A percentile compares a stretch with the other conserved stretches of the same genome.
Evolutionary conservation across 2,113 vertebrate species (phyloP).

Genomic region (Larimichthys polyactis): DNA sequence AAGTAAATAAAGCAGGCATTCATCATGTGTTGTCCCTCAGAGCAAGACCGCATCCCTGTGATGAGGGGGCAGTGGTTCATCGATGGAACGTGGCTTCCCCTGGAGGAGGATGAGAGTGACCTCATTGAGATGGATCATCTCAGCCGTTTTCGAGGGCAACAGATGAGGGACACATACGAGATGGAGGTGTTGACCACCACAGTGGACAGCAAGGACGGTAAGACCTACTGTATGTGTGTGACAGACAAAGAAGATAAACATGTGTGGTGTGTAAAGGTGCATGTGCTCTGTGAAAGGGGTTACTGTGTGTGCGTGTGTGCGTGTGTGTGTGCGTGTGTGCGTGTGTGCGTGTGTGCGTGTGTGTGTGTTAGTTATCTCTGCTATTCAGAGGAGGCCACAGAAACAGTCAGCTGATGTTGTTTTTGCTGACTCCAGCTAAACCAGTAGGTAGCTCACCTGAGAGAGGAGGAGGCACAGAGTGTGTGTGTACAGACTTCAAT

Average conservation of each 20-base stretch:
- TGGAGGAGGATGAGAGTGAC: slow-evolving; percentile 97
- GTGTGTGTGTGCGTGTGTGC: neutral
- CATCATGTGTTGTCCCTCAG: slow-evolving; percentile 73
- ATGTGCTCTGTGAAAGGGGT: slow-evolving; percentile 1
- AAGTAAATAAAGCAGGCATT: neutral
- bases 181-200: slow-evolving; percentile 88
- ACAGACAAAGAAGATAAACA: neutral
- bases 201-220: slow-evolving; percentile 94
- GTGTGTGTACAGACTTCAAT: neutral
- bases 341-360: neutral
- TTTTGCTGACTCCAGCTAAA: slow-evolving; percentile 18
- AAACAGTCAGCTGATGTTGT: slow-evolving; percentile 23
- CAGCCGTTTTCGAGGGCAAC: slow-evolving; percentile 90
- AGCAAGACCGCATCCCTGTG: slow-evolving; percentile 94
- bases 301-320: neutral
- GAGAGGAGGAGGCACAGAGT: neutral
- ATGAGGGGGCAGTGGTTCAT: slow-evolving; percentile 99
- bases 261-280: neutral
- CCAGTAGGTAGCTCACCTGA: slow-evolving; percentile 28
- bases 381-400: slow-evolving; percentile 17
- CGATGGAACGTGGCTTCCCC: slow-evolving; percentile 95
- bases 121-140: slow-evolving; percentile 94
- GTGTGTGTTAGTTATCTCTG: neutral
- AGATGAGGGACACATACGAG: slow-evolving; percentile 92
- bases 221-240: neutral